Evolutionary conservation across 1,140 invertebrate genomes (phyloP).

Genomic region (Bombus sibiricus): DNA sequence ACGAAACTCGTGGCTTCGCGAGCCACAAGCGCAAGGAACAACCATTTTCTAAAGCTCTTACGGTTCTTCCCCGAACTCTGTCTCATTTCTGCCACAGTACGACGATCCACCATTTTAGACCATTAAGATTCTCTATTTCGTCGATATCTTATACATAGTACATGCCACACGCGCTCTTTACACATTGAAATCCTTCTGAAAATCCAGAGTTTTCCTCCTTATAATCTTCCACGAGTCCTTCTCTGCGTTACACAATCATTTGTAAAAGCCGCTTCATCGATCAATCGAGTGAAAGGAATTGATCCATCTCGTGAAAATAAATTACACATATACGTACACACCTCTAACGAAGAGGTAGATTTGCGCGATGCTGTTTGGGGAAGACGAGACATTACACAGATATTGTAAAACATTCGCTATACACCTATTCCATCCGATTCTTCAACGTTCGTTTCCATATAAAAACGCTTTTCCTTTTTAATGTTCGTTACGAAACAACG

Average conservation of each 20-base stretch:
- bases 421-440: not conserved
- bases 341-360: slow-evolving; percentile 32
- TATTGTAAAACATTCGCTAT: not conserved
- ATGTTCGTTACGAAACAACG: not conserved
- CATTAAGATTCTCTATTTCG: not conserved
- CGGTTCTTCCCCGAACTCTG: not conserved
- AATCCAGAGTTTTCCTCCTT: not conserved
- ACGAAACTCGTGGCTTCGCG: slow-evolving; percentile 19
- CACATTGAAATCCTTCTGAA: not conserved
- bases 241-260: not conserved
- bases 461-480: not conserved
- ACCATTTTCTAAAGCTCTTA: slow-evolving; percentile 51
- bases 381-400: slow-evolving; percentile 22
- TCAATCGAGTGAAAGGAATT: not conserved
- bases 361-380: slow-evolving; percentile 47
- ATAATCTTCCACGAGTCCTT: too few relatives aligned
- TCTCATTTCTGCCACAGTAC: not conserved
- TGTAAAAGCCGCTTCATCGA: not conserved
- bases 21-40: slow-evolving; percentile 55
- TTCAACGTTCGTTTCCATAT: not conserved
- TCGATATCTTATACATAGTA: not conserved
- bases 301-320: slow-evolving; percentile 27
- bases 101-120: not conserved
- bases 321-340: not conserved
- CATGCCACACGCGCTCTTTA: not conserved